phyloP scores from a whole-genome alignment of 2,888 invertebrate genomes.

The Ferrisia virgata region DNA sequence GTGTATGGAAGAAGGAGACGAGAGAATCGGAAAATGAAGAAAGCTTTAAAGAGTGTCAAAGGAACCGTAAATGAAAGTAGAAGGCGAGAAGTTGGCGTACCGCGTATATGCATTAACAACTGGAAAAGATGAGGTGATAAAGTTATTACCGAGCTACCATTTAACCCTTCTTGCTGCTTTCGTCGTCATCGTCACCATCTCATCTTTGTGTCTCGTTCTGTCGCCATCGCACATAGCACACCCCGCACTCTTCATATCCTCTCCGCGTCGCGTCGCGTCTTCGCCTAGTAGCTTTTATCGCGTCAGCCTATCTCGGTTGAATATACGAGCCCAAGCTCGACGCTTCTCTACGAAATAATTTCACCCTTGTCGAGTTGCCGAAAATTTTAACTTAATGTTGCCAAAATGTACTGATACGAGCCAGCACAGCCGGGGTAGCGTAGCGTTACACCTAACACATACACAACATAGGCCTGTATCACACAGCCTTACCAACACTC shows the following conservation, averaged over 20 bases:
- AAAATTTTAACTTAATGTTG: slow-evolving; percentile 23
- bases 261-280: not conserved
- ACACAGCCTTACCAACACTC: not conserved
- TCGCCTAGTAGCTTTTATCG: not conserved
- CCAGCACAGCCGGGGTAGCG: not conserved
- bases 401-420: not conserved
- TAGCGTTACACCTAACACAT: no score
- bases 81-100: slow-evolving; percentile 1
- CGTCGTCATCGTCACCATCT: not conserved
- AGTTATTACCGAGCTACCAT: slow-evolving; percentile 36
- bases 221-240: no score
- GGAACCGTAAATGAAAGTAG: slow-evolving; percentile 19
- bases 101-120: slow-evolving; percentile 30
- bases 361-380: slow-evolving; percentile 31
- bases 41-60: slow-evolving; percentile 39
- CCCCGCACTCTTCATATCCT: no score
- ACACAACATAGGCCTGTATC: no score
- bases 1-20: not conserved
- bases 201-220: no score
- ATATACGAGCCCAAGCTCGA: not conserved
- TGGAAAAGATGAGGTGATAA: slow-evolving; percentile 36
- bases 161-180: slow-evolving; percentile 7
- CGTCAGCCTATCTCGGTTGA: not conserved
- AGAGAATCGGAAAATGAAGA: slow-evolving; percentile 36
- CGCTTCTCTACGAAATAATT: not conserved